Evolutionary conservation across 2,888 invertebrate genomes (phyloP).

Genomic region (Papilio gigon): DNA sequence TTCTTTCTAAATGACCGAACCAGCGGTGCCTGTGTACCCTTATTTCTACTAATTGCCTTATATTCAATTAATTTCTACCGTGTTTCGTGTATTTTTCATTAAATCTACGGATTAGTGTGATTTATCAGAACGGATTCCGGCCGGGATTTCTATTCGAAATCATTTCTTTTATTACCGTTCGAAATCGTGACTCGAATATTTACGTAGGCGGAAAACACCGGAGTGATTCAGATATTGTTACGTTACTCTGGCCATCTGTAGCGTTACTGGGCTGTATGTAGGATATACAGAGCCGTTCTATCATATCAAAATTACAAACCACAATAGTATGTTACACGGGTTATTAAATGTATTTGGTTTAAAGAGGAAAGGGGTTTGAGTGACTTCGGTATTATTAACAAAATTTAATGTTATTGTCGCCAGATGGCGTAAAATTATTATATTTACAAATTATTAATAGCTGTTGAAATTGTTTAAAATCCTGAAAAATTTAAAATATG

Average conservation of each 20-base stretch:
- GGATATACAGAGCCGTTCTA: no score
- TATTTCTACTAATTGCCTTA: neutral
- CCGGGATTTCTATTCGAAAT: slow-evolving; percentile 20
- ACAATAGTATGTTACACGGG: no score
- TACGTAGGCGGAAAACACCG: slow-evolving; percentile 14
- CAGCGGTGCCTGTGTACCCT: no score
- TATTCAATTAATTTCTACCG: slow-evolving; percentile 9
- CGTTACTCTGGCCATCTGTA: slow-evolving; percentile 2
- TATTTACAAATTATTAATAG: no score
- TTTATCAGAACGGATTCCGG: slow-evolving; percentile 8
- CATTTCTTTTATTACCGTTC: slow-evolving; percentile 13
- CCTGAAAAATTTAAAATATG: no score
- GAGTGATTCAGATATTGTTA: slow-evolving; percentile 24
- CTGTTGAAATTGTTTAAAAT: no score
- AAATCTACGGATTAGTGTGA: slow-evolving; percentile 11
- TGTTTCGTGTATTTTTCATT: neutral
- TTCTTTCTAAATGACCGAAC: no score
- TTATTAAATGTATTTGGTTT: no score
- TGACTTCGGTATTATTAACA: no score
- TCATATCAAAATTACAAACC: neutral
- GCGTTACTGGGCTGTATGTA: neutral
- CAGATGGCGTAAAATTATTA: no score
- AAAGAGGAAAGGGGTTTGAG: no score
- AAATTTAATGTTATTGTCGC: no score
- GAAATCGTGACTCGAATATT: slow-evolving; percentile 22